Evolutionary conservation across 2,797 vertebrate species (phyloP), one percentile per base, ranked within the genome.

Genomic region (Peromyscus nudipes): DNA sequence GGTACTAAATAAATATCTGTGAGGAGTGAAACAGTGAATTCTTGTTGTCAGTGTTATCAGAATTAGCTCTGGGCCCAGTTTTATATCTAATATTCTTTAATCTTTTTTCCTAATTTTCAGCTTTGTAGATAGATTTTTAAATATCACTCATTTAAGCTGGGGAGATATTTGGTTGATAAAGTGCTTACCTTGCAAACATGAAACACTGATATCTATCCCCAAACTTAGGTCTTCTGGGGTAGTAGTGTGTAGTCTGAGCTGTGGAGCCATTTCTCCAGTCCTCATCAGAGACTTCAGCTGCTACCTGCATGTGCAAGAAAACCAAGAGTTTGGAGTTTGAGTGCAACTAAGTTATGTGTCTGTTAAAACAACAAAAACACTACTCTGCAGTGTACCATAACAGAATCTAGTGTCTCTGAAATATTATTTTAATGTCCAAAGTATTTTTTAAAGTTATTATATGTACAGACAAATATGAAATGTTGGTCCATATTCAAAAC

Each of bases 31-130:
- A 84, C 37, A 80, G 34, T 91, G 37, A 89, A 46, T 87, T 83
- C 21, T 92, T 89, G 0, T 65, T 67, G 23, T 25, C 82, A 85
- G 7, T 92, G 27, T 52, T 82, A 3, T 95, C 71, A 75, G 25
- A 86, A 80, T 96, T 91, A 31, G 5, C 87, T 93, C 34, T 93
- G 55, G n/a, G n/a, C 82, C 13, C 37, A 62, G 25, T 84, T 96
- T 94, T 55, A 87, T 93, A 81, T 81, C 25, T 21, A 86, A 71
- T 21, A 88, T 85, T 55, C 37, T 93, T 83, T 49, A 29, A 91
- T 91, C 23, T 64, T 64, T 94, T 94, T 96, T 65, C 57, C n/a
- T 60, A 64, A 37, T 57, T 96, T 92, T 92, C 57, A 95, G 43
- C 80, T 87, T 96, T 94, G 6, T 40, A 85, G 64, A 89, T 16